These are phyloP conservation scores for Zeugodacus cucurbitae DNA, from an alignment of 1,140 invertebrate genomes.

Conservation along the genomic window DNA sequence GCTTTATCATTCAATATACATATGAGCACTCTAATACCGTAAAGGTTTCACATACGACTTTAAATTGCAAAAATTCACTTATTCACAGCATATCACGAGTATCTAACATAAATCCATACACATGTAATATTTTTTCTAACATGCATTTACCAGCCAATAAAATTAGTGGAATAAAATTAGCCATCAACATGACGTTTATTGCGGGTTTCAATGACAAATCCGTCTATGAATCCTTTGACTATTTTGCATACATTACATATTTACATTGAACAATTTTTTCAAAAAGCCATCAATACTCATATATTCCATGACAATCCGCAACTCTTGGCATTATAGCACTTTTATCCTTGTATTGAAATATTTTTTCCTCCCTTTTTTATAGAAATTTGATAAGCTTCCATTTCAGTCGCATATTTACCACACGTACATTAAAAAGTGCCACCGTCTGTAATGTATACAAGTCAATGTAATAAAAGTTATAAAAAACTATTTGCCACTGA, in stretches of 20 bases:
- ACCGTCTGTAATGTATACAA: neutral
- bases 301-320: neutral
- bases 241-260: neutral
- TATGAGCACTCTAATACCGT: neutral
- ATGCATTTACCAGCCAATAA: neutral
- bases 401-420: neutral
- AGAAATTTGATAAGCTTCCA: conserved; percentile 15
- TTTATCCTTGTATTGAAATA: neutral
- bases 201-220: neutral
- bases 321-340: neutral
- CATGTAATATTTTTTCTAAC: neutral
- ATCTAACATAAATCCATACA: neutral
- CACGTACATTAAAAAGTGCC: neutral
- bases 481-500: neutral
- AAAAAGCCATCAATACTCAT: neutral
- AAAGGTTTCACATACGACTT: neutral
- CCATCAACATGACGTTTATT: neutral
- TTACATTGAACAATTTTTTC: no score
- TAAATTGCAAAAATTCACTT: neutral
- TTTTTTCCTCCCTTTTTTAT: neutral
- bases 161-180: conserved; percentile 14
- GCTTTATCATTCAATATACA: neutral
- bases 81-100: neutral
- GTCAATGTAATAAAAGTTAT: neutral
- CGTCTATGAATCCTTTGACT: neutral